phyloP scores from a whole-genome alignment of 2,113 vertebrate genomes.

The Myrmecophaga tridactyla region DNA sequence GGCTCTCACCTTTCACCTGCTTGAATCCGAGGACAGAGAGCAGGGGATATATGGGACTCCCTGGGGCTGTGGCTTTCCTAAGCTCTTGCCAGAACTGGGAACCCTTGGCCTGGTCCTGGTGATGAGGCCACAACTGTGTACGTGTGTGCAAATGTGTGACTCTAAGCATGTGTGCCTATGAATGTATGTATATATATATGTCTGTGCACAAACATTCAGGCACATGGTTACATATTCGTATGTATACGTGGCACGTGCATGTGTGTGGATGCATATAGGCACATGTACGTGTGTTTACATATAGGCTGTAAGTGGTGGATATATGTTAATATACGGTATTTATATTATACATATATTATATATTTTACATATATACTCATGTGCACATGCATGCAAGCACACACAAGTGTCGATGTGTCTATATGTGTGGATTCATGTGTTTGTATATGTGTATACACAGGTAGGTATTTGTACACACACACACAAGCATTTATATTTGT shows the following conservation, averaged over 20 bases:
- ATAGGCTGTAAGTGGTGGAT: neutral
- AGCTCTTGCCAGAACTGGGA: neutral
- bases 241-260: no score
- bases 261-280: neutral
- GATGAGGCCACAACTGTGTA: rapidly evolving
- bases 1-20: neutral
- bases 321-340: neutral
- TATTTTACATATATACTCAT: no score
- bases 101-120: neutral
- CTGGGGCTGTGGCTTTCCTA: neutral
- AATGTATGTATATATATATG: neutral
- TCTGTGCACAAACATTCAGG: rapidly evolving
- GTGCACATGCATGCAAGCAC: no score
- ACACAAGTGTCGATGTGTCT: no score
- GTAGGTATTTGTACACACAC: neutral
- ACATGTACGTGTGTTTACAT: rapidly evolving
- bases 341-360: no score
- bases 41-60: neutral
- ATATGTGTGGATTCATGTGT: no score
- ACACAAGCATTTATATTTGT: neutral
- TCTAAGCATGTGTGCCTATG: neutral
- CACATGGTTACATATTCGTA: neutral
- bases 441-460: neutral
- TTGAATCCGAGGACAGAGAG: neutral
- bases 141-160: neutral